Base-by-base conservation (phyloP, 2,888 invertebrate genomes). In the Lepidonotus clava region DNA sequence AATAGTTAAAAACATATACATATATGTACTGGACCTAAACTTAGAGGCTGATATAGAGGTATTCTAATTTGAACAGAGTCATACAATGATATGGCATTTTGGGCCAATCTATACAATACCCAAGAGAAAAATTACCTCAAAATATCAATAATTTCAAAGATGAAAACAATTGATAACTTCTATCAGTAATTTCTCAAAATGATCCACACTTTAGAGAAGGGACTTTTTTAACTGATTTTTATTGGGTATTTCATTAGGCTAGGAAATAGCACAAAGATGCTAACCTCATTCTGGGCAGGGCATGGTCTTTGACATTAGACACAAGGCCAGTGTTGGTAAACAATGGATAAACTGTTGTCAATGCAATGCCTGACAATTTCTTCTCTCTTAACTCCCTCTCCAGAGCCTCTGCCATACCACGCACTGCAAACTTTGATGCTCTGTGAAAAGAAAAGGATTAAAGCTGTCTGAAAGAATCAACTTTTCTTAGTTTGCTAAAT, bases 361-460 rank as follows among this genome's bases (percentile, higher is more conserved):
- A 38, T 38, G 34, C 21, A 8, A 76, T 34, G 6, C 76, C 76
- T 14, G 1, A 14, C 6, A 76, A 6, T n/a, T 21, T 21, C 41
- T 76, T 21, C n/a, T 40, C 38, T 14, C 41, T 14, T 24, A 76
- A 21, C 38, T 76, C 76, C 32, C 41, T 21, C 11, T 76, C 36
- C n/a, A 76, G 21, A 28, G 76, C 76, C 21, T 76, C 76, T 14
- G 38, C 24, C 21, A 76, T 14, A 1, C 76, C 76, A 18, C 76
- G 76, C 21, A 76, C 76, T 38, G 76, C 76, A 76, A 76, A 76
- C 76, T 76, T 76, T 40, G 76, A 76, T 21, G 76, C 76, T n/a
- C 76, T 76, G 6, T 11, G 6, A 4, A 38, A 1, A 24, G 28
- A 6, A 76, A 40, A 76, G 11, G n/a, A 61, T 6, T 11, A 24